phyloP scores from a whole-genome alignment of 2,113 vertebrate genomes.

The Calcarius ornatus region DNA sequence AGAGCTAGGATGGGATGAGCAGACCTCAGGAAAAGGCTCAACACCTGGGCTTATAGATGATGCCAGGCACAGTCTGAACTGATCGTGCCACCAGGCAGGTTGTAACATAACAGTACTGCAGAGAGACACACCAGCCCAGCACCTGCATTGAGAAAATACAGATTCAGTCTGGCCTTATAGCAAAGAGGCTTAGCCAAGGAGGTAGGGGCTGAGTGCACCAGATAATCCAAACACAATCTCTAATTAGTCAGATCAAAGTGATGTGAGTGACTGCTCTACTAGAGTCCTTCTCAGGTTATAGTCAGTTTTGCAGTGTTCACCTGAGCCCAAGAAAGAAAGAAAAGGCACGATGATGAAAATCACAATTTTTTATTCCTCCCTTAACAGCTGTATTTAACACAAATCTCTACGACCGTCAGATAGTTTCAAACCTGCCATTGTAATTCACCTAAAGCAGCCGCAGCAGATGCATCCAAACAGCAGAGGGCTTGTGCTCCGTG shows the following conservation, averaged over 20 bases:
- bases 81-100: background rate
- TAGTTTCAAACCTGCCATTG: background rate
- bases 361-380: background rate
- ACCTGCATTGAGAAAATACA: background rate
- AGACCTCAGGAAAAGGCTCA: background rate
- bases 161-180: background rate
- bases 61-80: background rate
- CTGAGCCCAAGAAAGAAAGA: background rate
- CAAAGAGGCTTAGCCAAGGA: background rate
- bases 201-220: background rate
- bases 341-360: background rate
- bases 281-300: background rate
- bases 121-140: background rate
- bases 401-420: background rate
- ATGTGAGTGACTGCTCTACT: background rate
- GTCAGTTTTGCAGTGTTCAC: background rate
- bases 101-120: background rate
- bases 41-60: background rate
- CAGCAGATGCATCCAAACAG: background rate
- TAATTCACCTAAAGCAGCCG: background rate
- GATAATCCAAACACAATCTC: background rate
- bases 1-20: background rate
- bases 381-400: background rate
- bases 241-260: background rate
- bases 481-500: background rate